These are phyloP conservation scores for Mylabris phalerata DNA, from an alignment of 1,140 invertebrate genomes.

Conservation along the genomic window DNA sequence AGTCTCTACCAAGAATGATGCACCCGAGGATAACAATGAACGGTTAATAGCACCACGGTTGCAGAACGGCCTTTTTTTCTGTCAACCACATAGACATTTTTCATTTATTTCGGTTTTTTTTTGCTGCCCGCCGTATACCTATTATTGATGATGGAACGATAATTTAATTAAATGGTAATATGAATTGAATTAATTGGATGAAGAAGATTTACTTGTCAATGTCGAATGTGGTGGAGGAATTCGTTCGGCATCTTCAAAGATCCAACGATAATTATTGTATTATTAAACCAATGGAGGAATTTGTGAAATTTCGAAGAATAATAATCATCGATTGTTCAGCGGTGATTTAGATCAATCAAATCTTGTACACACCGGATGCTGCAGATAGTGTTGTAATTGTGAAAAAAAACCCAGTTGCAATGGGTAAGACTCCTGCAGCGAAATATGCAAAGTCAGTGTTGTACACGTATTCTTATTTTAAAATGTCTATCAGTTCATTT, in stretches of 20 bases:
- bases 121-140: too few relatives aligned
- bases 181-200: too few relatives aligned
- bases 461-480: constrained; percentile 21
- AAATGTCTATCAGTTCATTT: constrained; percentile 18
- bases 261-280: too few relatives aligned
- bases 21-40: constrained; percentile 13
- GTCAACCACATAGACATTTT: too few relatives aligned
- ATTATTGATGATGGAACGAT: too few relatives aligned
- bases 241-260: too few relatives aligned
- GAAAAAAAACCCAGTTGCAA: constrained; percentile 6
- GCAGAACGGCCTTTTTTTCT: neutral
- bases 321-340: neutral
- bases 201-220: too few relatives aligned
- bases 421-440: constrained; percentile 15
- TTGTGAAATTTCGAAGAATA: neutral
- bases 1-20: constrained; percentile 7
- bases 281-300: too few relatives aligned
- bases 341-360: neutral
- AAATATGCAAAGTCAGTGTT: constrained; percentile 21
- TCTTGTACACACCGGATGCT: neutral
- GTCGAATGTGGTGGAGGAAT: too few relatives aligned
- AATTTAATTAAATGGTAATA: too few relatives aligned
- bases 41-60: constrained; percentile 10
- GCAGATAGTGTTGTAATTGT: constrained; percentile 10
- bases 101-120: too few relatives aligned